Conservation (phyloP, 2,888 invertebrate genomes). For the Brachyopa scutellaris region DNA sequence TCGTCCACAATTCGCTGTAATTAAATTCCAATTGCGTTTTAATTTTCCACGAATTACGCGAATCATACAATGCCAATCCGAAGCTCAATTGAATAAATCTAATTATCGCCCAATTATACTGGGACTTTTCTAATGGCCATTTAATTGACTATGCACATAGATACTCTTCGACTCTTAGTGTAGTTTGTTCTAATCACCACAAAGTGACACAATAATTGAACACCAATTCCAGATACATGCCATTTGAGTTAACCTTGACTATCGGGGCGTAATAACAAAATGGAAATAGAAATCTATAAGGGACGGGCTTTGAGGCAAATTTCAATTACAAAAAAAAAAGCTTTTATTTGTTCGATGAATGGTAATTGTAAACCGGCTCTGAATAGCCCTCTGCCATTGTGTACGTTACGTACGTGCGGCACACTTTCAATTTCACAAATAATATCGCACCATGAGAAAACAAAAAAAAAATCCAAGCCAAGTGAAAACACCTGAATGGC, state of each 20-base stretch:
- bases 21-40: conserved; percentile 18
- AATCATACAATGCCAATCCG: background rate
- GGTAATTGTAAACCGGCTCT: too few species aligned
- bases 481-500: too few species aligned
- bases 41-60: conserved; percentile 4
- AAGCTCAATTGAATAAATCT: conserved; percentile 4
- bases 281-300: too few species aligned
- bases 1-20: background rate
- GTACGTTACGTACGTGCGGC: too few species aligned
- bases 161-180: background rate
- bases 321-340: too few species aligned
- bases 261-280: background rate
- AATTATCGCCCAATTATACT: conserved; percentile 28
- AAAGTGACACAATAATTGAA: conserved; percentile 8
- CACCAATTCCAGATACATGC: background rate
- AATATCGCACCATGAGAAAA: too few species aligned
- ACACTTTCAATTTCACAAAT: too few species aligned
- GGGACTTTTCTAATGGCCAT: background rate
- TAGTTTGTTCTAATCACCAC: conserved; percentile 6
- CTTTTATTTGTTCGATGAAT: too few species aligned
- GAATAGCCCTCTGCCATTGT: too few species aligned
- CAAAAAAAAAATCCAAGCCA: too few species aligned
- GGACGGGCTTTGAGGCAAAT: too few species aligned
- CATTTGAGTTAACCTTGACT: background rate
- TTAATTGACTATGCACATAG: conserved; percentile 21